Percentiles rank a stretch among this genome's conserved stretches.
These are phyloP conservation scores for Cinara cedri DNA, from an alignment of 2,888 invertebrate species.

Conservation along the genomic window DNA sequence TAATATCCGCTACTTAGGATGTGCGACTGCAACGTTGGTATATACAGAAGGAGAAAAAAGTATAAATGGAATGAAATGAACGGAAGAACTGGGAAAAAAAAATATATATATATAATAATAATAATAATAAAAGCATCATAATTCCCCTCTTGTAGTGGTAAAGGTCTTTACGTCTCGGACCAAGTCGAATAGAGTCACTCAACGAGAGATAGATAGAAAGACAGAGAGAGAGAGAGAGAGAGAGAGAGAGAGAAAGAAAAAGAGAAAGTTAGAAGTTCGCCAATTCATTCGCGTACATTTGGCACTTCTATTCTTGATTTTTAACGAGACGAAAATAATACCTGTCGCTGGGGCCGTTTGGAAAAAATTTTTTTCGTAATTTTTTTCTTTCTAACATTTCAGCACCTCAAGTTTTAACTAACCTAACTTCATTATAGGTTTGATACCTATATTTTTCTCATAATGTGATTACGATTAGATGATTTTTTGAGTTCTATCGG, in stretches of 20 bases:
- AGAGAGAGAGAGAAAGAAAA: no score
- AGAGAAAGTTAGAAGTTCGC: constrained; percentile 1
- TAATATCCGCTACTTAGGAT: constrained; percentile 45
- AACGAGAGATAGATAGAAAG: no score
- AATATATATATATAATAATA: neutral
- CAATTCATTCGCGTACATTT: constrained; percentile 27
- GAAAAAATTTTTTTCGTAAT: neutral
- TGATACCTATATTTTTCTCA: no score
- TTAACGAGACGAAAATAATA: constrained; percentile 39
- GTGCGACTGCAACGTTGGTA: neutral
- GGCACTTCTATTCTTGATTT: neutral
- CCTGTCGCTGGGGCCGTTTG: neutral
- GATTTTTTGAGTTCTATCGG: no score
- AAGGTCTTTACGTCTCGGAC: neutral
- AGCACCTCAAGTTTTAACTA: neutral
- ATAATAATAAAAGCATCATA: constrained; percentile 42
- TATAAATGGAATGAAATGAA: constrained; percentile 10
- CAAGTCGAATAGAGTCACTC: no score
- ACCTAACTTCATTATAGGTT: no score
- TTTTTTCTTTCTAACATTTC: no score
- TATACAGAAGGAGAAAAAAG: neutral
- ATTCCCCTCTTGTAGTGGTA: constrained; percentile 4
- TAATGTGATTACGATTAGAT: no score
- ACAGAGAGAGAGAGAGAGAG: neutral
- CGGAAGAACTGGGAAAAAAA: neutral